These are phyloP conservation scores for Amphipoea lucens DNA, from an alignment of 2,888 invertebrate genomes.

Conservation along the genomic window DNA sequence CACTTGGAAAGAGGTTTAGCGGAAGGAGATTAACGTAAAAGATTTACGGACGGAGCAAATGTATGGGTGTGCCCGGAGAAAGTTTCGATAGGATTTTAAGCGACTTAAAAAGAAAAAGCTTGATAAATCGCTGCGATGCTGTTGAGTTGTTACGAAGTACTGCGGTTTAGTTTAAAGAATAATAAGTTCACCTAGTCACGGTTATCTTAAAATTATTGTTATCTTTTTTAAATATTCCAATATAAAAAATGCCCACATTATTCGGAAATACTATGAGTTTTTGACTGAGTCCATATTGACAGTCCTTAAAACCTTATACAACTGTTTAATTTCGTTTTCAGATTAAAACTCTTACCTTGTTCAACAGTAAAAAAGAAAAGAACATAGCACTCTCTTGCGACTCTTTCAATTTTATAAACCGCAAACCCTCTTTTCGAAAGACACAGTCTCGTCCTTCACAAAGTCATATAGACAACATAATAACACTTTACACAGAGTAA, in stretches of 20 bases:
- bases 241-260: neutral
- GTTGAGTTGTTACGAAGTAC: neutral
- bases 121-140: neutral
- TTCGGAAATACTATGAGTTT: neutral
- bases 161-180: neutral
- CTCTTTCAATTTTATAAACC: neutral
- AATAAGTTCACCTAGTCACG: neutral
- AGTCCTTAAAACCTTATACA: neutral
- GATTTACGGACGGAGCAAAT: slow-evolving; percentile 27
- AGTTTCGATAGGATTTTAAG: neutral
- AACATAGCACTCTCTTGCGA: neutral
- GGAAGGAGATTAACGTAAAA: slow-evolving; percentile 39
- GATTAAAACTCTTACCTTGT: neutral
- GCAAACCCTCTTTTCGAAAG: slow-evolving; percentile 23
- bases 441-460: slow-evolving; percentile 21
- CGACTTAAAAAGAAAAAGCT: neutral
- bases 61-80: neutral
- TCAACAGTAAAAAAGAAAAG: neutral
- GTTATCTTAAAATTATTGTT: neutral
- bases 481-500: slow-evolving; percentile 45
- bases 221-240: neutral
- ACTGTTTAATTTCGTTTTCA: neutral
- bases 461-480: slow-evolving; percentile 44
- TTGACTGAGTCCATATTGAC: too few species aligned
- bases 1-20: slow-evolving; percentile 27